Conservation (phyloP, 2,113 vertebrate species). For the Ciconia maguari region DNA sequence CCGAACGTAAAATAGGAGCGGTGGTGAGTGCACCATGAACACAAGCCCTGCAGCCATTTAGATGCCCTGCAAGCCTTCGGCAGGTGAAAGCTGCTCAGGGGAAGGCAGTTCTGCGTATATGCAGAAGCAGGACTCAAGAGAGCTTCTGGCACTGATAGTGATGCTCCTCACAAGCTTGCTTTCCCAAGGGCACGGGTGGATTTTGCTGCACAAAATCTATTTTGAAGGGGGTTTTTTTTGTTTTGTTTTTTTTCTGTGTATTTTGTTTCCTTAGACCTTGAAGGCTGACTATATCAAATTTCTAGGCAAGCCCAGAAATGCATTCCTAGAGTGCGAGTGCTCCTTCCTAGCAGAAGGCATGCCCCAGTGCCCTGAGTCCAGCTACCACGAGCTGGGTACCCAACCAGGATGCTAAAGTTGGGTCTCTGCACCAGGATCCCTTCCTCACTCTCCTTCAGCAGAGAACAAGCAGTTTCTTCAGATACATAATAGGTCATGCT, state of each 20-base stretch:
- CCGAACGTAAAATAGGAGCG: fast-evolving
- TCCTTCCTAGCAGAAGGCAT: background rate
- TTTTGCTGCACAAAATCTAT: background rate
- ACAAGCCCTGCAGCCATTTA: background rate
- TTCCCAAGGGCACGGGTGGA: background rate
- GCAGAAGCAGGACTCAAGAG: background rate
- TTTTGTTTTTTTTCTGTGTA: background rate
- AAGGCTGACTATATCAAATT: background rate
- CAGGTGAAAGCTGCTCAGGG: background rate
- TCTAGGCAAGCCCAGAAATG: background rate
- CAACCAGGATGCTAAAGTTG: fast-evolving
- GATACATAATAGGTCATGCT: fast-evolving
- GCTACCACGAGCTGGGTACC: background rate
- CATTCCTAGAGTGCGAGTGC: background rate
- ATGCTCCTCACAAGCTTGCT: background rate
- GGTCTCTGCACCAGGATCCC: background rate
- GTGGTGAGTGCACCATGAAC: background rate
- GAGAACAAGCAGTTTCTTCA: background rate
- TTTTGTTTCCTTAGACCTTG: background rate
- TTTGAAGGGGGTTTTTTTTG: background rate
- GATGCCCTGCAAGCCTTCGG: background rate
- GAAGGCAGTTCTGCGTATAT: background rate
- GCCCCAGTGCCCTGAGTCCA: background rate
- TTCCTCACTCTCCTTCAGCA: background rate
- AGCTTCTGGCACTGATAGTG: background rate